Evolutionary conservation across 2,113 vertebrate genomes (phyloP), one percentile per base, ranked within the genome.

Genomic region (Oryzias curvinotus): DNA sequence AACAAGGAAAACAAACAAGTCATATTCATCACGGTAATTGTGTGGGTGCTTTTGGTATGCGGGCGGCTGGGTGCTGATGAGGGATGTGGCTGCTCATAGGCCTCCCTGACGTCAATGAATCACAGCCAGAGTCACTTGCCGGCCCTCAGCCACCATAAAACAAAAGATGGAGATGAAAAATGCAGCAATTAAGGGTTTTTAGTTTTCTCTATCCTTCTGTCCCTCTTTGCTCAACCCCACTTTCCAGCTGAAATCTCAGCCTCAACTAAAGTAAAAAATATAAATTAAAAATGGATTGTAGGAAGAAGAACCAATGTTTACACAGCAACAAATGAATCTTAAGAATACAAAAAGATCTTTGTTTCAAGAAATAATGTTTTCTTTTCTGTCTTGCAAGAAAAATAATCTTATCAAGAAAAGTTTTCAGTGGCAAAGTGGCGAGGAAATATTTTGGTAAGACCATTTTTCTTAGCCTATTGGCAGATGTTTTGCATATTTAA

Each of bases 131-230:
- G 95, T 94, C 92, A 95, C 95, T 94, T 90, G 93, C 91, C 93
- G 93, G 94, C 95, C 93, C 95, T 94, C 93, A 85, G 82, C 85
- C 93, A 93, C 96, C 95, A 98, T 97, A 96, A 97, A 98, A 97
- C 94, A 97, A 96, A 97, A 97, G 94, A 96, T 96, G 95, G 95
- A 96, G 94, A 96, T 98, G 95, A 98, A 98, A 98, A 98, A 98
- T 98, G 95, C 94, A 91, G 95, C 96, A 98, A 97, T 98, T 98
- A 98, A 96, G 96, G 96, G 95, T 97, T 98, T 97, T 98, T 95
- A 98, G 96, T 98, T 96, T 95, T 92, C 94, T 88, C 85, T 85
- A 85, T 84, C 95, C 94, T 94, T 92, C 93, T 95, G 93, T 95
- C 94, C 80, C 80, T 93, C 93, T 94, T 91, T 91, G 65, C 65